These are phyloP conservation scores for Bombylius discolor DNA, from an alignment of 2,888 invertebrate genomes.

Conservation along the genomic window DNA sequence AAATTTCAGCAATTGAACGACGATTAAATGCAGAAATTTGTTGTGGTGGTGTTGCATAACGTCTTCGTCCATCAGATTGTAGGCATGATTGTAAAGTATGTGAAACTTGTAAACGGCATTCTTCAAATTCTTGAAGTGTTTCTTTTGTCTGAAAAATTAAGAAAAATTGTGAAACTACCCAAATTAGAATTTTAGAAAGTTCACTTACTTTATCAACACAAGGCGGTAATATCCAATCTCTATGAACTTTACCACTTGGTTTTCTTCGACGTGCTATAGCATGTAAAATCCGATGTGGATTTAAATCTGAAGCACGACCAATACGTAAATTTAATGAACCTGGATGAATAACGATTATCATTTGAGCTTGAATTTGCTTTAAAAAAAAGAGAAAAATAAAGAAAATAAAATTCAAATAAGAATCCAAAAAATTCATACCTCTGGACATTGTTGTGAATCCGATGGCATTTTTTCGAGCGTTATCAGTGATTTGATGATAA, in stretches of 20 bases:
- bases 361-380: conserved; percentile 60
- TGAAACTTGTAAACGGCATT: conserved; percentile 68
- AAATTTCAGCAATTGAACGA: conserved; percentile 56
- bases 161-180: neutral
- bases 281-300: conserved; percentile 74
- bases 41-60: conserved; percentile 76
- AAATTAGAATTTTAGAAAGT: neutral
- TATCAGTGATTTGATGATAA: no score
- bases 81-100: conserved; percentile 76
- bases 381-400: conserved; percentile 18
- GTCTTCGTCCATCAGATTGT: conserved; percentile 65
- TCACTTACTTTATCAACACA: conserved; percentile 42
- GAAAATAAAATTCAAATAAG: no score
- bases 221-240: conserved; percentile 53
- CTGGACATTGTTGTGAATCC: conserved; percentile 10
- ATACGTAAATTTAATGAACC: conserved; percentile 81
- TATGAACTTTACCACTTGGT: conserved; percentile 40
- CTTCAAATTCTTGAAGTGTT: conserved; percentile 65
- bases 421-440: conserved; percentile 4
- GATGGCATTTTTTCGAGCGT: conserved; percentile 3
- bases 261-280: conserved; percentile 29
- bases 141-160: conserved; percentile 42
- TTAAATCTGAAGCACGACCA: conserved; percentile 79
- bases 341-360: conserved; percentile 87
- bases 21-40: conserved; percentile 82